These are phyloP conservation scores for Anarhynchus alexandrinus DNA, from an alignment of 2,113 vertebrate genomes.

Conservation along the genomic window DNA sequence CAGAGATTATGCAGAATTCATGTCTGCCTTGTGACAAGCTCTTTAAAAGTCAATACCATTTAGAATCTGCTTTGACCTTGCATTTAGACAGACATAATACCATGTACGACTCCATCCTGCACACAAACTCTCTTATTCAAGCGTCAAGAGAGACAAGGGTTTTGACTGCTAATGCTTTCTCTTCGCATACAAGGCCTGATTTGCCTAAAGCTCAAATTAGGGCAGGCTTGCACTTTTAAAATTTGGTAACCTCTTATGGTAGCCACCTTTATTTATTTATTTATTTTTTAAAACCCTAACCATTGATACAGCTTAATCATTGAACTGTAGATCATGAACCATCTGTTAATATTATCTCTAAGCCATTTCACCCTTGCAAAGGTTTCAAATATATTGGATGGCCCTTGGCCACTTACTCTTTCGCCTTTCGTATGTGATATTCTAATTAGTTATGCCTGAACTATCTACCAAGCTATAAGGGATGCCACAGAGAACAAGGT, in stretches of 20 bases:
- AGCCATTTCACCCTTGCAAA: not conserved
- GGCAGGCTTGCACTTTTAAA: not conserved
- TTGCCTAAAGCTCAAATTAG: not conserved
- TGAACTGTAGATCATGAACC: not conserved
- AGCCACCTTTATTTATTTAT: not conserved
- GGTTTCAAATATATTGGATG: not conserved
- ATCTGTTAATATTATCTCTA: not conserved
- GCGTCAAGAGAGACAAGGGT: not conserved
- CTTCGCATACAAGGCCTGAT: not conserved
- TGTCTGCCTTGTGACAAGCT: not conserved
- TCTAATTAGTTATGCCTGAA: not conserved
- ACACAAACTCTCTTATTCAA: not conserved
- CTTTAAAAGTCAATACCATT: slow-evolving; percentile 18
- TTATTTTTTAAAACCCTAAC: not conserved
- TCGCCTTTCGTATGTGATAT: not conserved
- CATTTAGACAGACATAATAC: slow-evolving; percentile 7
- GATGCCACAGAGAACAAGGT: not conserved
- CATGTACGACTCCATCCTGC: not conserved
- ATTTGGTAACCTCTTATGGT: not conserved
- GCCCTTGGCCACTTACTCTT: not conserved
- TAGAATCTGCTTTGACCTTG: slow-evolving; percentile 37
- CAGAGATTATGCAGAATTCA: slow-evolving; percentile 26
- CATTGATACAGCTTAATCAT: not conserved
- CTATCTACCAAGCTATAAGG: not conserved
- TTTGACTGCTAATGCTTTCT: not conserved